phyloP scores from a whole-genome alignment of 2,888 invertebrate genomes.

The Neoitamus cyanurus region DNA sequence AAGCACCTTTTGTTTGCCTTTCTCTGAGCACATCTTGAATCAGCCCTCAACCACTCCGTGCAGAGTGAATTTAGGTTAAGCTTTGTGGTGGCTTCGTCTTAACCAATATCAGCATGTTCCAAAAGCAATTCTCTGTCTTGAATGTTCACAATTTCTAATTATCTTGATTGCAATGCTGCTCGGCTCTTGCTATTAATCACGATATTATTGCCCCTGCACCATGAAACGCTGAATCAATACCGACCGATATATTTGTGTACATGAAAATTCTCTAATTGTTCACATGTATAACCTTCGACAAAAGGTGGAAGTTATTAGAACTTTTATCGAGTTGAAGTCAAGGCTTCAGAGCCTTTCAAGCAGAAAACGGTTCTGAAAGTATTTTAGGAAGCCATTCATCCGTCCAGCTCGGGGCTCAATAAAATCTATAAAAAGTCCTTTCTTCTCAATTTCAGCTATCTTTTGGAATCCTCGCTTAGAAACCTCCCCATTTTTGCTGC shows the following conservation, averaged over 20 bases:
- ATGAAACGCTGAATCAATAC: neutral
- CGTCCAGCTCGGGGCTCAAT: neutral
- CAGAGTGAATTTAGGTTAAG: neutral
- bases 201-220: neutral
- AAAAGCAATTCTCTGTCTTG: neutral
- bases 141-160: neutral
- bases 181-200: neutral
- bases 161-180: neutral
- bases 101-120: neutral
- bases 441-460: neutral
- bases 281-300: neutral
- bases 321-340: neutral
- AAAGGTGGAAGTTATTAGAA: neutral
- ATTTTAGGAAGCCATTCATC: conserved; percentile 1
- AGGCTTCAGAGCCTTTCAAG: neutral
- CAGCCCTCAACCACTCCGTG: neutral
- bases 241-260: neutral
- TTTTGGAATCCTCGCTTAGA: neutral
- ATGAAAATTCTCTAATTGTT: neutral
- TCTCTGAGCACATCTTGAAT: neutral
- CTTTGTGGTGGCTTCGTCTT: neutral
- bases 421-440: neutral
- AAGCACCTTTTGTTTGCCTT: too few relatives aligned
- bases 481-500: neutral
- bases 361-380: neutral